A percentile compares a stretch with the other conserved stretches of the same genome.
phyloP scores from a whole-genome alignment of 1,140 invertebrate genomes.

The Vollenhovia emeryi region DNA sequence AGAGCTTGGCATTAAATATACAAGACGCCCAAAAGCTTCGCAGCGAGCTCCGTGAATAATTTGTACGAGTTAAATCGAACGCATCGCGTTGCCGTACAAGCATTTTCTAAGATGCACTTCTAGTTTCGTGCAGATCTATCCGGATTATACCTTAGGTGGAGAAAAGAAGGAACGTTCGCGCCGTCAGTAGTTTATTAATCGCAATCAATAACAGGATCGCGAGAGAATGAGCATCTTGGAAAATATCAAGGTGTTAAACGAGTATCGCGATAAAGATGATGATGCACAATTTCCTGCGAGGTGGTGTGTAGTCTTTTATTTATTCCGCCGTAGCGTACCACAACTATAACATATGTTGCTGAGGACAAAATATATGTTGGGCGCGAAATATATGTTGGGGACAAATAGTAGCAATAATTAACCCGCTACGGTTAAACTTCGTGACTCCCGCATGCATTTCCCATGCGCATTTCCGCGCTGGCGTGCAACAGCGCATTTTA shows the following conservation, averaged over 20 bases:
- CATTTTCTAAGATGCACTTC: not conserved
- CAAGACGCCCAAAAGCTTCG: not conserved
- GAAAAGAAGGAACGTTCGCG: not conserved
- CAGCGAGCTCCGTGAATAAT: not conserved
- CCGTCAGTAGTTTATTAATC: conserved; percentile 19
- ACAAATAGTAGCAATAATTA: conserved; percentile 41
- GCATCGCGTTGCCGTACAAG: not conserved
- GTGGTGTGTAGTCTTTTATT: not conserved
- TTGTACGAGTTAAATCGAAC: conserved; percentile 33
- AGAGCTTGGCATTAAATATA: not conserved
- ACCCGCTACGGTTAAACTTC: not conserved
- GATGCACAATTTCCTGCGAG: not conserved
- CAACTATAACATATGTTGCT: not conserved
- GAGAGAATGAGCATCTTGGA: not conserved
- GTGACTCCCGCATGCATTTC: not conserved
- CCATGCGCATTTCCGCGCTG: not conserved
- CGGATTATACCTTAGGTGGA: not conserved
- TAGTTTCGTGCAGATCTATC: not conserved
- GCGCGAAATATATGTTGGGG: not conserved
- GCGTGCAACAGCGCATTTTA: not conserved
- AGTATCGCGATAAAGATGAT: conserved; percentile 25
- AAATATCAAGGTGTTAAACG: conserved; percentile 12
- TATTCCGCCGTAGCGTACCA: not conserved
- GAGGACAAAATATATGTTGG: conserved; percentile 4
- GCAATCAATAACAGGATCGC: conserved; percentile 5